Evolutionary conservation across 1,140 invertebrate species (phyloP).

Genomic region (Cotesia typhae): DNA sequence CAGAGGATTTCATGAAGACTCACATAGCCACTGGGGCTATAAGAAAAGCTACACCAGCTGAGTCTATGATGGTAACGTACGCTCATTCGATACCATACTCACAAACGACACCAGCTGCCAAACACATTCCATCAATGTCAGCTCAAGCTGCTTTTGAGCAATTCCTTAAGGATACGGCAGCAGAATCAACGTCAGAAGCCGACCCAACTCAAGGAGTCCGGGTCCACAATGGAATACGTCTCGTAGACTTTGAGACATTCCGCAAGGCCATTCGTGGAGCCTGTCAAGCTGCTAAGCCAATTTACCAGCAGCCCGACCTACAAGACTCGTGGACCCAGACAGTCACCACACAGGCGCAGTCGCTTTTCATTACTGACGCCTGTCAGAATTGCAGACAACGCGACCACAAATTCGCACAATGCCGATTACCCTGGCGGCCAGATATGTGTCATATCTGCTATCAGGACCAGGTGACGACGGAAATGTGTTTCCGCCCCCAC

Average conservation of each 20-base stretch:
- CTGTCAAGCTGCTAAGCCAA: neutral
- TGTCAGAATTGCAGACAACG: slow-evolving; percentile 4
- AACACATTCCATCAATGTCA: too few species aligned
- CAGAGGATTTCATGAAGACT: too few species aligned
- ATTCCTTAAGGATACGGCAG: too few species aligned
- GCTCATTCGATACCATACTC: too few species aligned
- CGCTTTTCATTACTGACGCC: neutral
- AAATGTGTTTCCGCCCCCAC: slow-evolving; percentile 7
- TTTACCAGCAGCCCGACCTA: neutral
- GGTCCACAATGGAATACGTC: neutral
- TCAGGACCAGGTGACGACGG: slow-evolving; percentile 2
- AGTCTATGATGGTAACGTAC: too few species aligned
- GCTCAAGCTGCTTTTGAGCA: too few species aligned
- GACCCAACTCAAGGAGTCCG: neutral
- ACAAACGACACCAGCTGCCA: too few species aligned
- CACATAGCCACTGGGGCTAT: too few species aligned
- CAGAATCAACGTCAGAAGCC: too few species aligned
- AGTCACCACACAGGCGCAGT: neutral
- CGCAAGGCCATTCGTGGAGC: neutral
- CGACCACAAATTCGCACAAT: neutral
- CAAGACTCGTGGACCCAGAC: neutral
- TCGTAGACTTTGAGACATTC: neutral
- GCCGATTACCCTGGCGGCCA: neutral
- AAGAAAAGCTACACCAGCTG: too few species aligned
- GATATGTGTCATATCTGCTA: slow-evolving; percentile 13